Conservation (phyloP, 2,888 invertebrate species). For the Amblyteles armatorius region DNA sequence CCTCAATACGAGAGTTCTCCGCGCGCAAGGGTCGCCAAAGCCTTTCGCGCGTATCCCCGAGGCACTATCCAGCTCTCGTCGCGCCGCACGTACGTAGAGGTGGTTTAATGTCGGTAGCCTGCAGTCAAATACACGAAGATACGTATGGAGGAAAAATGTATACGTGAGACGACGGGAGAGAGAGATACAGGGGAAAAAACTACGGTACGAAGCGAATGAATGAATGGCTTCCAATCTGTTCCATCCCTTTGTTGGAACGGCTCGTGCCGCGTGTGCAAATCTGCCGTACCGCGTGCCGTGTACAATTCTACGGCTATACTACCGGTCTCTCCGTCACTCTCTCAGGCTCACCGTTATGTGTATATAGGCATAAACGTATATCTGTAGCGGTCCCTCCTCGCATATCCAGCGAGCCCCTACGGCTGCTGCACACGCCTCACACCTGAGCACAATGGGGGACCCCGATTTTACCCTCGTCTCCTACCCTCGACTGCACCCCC, state of each 20-base stretch:
- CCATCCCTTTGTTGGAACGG: slow-evolving; percentile 83
- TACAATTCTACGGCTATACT: slow-evolving; percentile 50
- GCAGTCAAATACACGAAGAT: slow-evolving; percentile 64
- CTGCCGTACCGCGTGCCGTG: slow-evolving; percentile 72
- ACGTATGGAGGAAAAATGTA: slow-evolving; percentile 20
- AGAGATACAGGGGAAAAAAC: slow-evolving; percentile 23
- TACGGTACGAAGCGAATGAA: slow-evolving; percentile 70
- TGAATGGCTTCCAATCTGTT: slow-evolving; percentile 82
- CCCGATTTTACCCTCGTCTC: slow-evolving; percentile 76
- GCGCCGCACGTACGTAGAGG: slow-evolving; percentile 26
- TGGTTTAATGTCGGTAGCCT: slow-evolving; percentile 64
- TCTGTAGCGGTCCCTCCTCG: slow-evolving; percentile 23
- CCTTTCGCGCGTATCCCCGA: slow-evolving; percentile 48
- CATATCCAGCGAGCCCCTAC: slow-evolving; percentile 58
- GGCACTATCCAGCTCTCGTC: slow-evolving; percentile 30
- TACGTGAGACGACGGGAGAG: slow-evolving; percentile 17
- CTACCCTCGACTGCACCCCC: slow-evolving; percentile 40
- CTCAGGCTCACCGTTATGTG: slow-evolving; percentile 32
- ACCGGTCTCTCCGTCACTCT: not conserved
- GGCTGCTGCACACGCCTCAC: slow-evolving; percentile 82
- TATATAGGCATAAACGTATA: slow-evolving; percentile 11
- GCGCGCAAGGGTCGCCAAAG: slow-evolving; percentile 50
- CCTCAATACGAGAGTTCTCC: slow-evolving; percentile 5
- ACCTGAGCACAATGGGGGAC: slow-evolving; percentile 83
- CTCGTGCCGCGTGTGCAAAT: slow-evolving; percentile 85